Percentiles rank a stretch among this genome's conserved stretches.
These are phyloP conservation scores for Octopus sinensis DNA, from an alignment of 1,140 invertebrate genomes.

Conservation along the genomic window DNA sequence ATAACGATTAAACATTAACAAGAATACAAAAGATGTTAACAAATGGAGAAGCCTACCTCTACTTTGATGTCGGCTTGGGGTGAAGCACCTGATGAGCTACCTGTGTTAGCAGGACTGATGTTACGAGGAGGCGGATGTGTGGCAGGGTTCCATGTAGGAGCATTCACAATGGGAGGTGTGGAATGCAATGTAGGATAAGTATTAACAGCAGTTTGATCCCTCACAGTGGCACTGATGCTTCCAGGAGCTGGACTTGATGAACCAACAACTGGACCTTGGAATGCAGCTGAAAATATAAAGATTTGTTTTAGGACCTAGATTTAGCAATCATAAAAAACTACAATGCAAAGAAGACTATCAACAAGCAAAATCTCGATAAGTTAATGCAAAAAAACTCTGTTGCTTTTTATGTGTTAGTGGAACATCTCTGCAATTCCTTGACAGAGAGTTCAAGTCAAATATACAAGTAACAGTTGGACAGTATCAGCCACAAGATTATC, in stretches of 20 bases:
- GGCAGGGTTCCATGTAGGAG: conserved; percentile 31
- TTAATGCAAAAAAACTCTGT: too few relatives aligned
- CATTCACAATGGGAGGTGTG: conserved; percentile 24
- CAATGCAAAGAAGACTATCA: too few relatives aligned
- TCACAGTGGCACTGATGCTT: conserved; percentile 28
- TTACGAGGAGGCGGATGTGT: conserved; percentile 19
- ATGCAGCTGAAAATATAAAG: conserved; percentile 23
- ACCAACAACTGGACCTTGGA: conserved; percentile 27
- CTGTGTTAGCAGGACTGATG: conserved; percentile 28
- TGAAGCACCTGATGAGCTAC: conserved; percentile 9
- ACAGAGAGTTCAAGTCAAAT: too few relatives aligned
- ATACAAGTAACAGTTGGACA: too few relatives aligned
- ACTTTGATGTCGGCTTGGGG: conserved; percentile 16
- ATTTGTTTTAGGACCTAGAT: too few relatives aligned
- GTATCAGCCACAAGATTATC: too few relatives aligned
- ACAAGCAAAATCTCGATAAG: too few relatives aligned
- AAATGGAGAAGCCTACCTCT: conserved; percentile 6
- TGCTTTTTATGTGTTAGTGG: too few relatives aligned
- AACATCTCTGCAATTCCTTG: too few relatives aligned
- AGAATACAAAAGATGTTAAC: too few relatives aligned
- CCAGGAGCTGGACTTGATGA: conserved; percentile 23
- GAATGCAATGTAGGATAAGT: conserved; percentile 26
- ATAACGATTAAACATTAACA: too few relatives aligned
- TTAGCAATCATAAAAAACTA: too few relatives aligned
- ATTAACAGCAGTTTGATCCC: conserved; percentile 26